Conservation (phyloP, 2,113 vertebrate species). For the Burhinus oedicnemus region DNA sequence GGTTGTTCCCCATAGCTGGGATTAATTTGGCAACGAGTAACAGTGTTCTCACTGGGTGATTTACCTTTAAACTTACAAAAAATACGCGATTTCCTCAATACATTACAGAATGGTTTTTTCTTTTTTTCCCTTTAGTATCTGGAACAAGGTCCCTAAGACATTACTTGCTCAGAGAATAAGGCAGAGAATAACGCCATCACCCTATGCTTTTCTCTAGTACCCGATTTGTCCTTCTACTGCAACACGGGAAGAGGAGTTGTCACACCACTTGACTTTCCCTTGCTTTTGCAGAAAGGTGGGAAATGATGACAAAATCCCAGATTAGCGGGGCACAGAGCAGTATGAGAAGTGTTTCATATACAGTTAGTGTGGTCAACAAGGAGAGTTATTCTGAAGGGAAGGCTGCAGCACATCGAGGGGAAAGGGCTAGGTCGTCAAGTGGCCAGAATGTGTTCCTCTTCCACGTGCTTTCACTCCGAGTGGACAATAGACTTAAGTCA, state of each 20-base stretch:
- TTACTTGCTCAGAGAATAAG: background rate
- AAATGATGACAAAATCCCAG: background rate
- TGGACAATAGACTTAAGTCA: background rate
- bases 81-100: background rate
- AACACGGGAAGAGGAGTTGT: background rate
- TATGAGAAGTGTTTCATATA: background rate
- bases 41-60: background rate
- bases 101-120: background rate
- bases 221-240: background rate
- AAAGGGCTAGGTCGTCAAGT: background rate
- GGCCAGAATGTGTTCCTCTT: background rate
- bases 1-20: background rate
- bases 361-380: fast-evolving
- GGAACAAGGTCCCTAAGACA: background rate
- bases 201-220: background rate
- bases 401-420: fast-evolving
- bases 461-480: fast-evolving
- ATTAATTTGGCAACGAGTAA: background rate
- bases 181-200: background rate
- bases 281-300: background rate
- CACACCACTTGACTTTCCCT: background rate
- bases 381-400: background rate
- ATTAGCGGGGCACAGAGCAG: background rate
- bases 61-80: background rate
- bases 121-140: background rate